Base-by-base conservation (phyloP, 1,140 invertebrate species). In the Ceratina japonica region DNA sequence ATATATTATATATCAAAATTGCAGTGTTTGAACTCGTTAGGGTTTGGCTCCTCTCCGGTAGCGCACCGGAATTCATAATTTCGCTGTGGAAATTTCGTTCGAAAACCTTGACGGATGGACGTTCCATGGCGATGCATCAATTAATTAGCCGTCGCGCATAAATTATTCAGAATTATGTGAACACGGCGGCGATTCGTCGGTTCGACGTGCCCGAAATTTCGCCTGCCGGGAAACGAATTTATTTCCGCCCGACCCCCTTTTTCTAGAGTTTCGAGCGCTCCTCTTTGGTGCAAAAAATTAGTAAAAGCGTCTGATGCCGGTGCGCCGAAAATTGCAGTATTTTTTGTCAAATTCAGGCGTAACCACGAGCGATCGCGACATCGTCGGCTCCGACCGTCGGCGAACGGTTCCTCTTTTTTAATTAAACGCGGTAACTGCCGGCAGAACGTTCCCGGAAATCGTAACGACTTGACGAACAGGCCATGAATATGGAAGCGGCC, bases 401-500 rank as follows among this genome's bases (percentile, higher is more conserved):
- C 2, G 5, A 16, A 10, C 15, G 54, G 54, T 44, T 22, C 24
- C 16, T 65, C n/a, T 52, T 31, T 13, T 52, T 31, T 77, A 71
- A 77, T 63, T 56, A 49, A 16, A 0, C 18, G 51, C 3, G 59
- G 24, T 37, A 79, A 74, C 37, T n/a, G 18, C 2, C 62, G 58
- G 4, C 37, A 52, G 58, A 79, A 65, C 62, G 62, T 66, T 66
- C 18, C 0, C 16, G 15, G 22, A 5, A 15, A 31, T 54, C n/a
- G 62, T 74, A 79, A 79, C 37, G 70, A 65, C 22, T 65, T 49
- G 49, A 79, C 59, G 70, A 73, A 62, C 31, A 22, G 15, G 52
- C 37, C 70, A 79, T 79, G 77, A 79, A 79, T 79, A 79, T 79
- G 64, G 70, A 66, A 79, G 61, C 37, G 59, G 18, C 51, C 75